These are phyloP conservation scores for Alaudala cheleensis DNA, from an alignment of 2,113 vertebrate genomes.

Conservation along the genomic window DNA sequence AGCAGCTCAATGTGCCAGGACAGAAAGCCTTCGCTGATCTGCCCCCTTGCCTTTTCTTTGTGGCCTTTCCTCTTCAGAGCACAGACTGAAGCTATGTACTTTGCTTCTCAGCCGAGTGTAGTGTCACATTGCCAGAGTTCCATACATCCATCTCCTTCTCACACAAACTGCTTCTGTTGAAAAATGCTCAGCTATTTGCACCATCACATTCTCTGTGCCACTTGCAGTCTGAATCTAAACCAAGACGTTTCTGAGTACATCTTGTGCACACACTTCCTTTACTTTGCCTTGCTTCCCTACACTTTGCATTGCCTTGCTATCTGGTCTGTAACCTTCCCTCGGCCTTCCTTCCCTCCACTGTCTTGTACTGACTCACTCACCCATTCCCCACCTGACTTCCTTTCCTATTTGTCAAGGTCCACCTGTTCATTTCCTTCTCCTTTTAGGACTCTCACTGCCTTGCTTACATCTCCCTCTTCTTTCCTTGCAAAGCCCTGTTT, in stretches of 20 bases:
- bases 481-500: neutral
- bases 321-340: neutral
- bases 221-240: neutral
- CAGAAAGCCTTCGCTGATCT: neutral
- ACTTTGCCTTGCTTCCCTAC: no score
- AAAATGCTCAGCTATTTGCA: neutral
- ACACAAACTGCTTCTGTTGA: neutral
- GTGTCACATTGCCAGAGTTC: neutral
- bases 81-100: neutral
- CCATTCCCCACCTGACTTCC: neutral
- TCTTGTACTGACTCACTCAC: neutral
- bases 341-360: neutral
- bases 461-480: neutral
- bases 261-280: neutral
- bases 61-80: neutral
- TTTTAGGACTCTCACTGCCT: neutral
- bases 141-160: neutral
- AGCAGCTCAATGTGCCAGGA: neutral
- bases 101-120: neutral
- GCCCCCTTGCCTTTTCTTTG: neutral
- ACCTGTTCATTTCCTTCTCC: neutral
- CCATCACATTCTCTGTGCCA: neutral
- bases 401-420: neutral
- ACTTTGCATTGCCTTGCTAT: no score
- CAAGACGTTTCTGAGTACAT: neutral